Conservation (phyloP, 2,113 vertebrate genomes). For the Scophthalmus maximus region DNA sequence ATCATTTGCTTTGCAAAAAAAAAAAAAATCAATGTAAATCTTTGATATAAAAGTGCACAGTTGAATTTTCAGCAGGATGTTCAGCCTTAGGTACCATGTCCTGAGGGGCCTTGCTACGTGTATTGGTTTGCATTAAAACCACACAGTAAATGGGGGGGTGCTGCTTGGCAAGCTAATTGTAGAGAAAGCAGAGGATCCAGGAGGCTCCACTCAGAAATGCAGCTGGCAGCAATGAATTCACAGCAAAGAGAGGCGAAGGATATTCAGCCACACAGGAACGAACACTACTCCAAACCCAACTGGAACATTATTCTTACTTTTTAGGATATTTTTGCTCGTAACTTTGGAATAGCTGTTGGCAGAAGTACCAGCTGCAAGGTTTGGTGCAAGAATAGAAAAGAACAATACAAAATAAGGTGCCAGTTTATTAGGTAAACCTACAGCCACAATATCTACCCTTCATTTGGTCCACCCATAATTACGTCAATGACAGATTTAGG, state of each 20-base stretch:
- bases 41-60: slow-evolving; percentile 60
- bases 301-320: neutral
- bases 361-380: neutral
- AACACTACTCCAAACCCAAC: neutral
- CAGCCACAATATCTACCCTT: neutral
- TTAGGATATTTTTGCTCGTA: neutral
- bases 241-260: slow-evolving; percentile 23
- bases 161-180: slow-evolving; percentile 54
- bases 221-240: slow-evolving; percentile 17
- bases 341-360: neutral
- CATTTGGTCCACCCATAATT: neutral
- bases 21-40: slow-evolving; percentile 62
- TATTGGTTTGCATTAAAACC: slow-evolving; percentile 52
- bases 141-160: slow-evolving; percentile 47
- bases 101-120: slow-evolving; percentile 43
- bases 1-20: slow-evolving; percentile 38
- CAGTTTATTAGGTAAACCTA: neutral
- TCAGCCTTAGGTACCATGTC: slow-evolving; percentile 33
- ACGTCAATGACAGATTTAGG: neutral
- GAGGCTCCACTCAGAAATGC: slow-evolving; percentile 38
- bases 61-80: slow-evolving; percentile 48
- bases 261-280: slow-evolving; percentile 14
- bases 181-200: slow-evolving; percentile 45
- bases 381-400: neutral
- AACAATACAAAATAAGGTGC: neutral